These are phyloP conservation scores for Hirtodrosophila duncani DNA, from an alignment of 2,888 invertebrate genomes.

Conservation along the genomic window DNA sequence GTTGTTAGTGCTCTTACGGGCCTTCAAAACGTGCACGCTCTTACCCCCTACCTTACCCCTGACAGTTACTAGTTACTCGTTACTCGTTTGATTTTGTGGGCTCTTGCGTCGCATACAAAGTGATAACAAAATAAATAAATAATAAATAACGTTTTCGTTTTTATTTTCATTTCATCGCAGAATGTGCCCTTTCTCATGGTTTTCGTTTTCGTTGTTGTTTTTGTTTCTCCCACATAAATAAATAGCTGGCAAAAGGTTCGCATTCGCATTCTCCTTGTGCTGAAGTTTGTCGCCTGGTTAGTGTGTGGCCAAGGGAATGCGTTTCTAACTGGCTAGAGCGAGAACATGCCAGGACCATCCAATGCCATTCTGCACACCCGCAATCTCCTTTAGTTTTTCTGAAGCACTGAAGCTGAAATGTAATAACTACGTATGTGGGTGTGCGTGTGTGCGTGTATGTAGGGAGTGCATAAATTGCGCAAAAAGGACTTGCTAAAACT, in stretches of 20 bases:
- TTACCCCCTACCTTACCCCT: no score
- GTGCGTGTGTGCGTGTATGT: no score
- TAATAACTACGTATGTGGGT: constrained; percentile 41
- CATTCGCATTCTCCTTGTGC: constrained; percentile 18
- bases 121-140: constrained; percentile 71
- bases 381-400: neutral
- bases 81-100: constrained; percentile 21
- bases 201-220: neutral
- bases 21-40: no score
- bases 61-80: neutral
- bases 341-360: neutral
- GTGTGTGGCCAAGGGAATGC: constrained; percentile 20
- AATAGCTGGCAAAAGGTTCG: constrained; percentile 34
- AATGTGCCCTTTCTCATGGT: constrained; percentile 34
- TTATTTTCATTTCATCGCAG: constrained; percentile 62
- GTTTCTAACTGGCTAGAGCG: neutral
- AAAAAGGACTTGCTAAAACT: no score
- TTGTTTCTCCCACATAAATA: constrained; percentile 24
- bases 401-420: constrained; percentile 34
- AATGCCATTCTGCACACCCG: neutral
- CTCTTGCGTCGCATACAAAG: constrained; percentile 60
- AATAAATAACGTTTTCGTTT: constrained; percentile 65
- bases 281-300: constrained; percentile 59
- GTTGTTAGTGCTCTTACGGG: no score
- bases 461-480: no score